phyloP scores from a whole-genome alignment of 1,140 invertebrate genomes.

The Ceratina japonica region DNA sequence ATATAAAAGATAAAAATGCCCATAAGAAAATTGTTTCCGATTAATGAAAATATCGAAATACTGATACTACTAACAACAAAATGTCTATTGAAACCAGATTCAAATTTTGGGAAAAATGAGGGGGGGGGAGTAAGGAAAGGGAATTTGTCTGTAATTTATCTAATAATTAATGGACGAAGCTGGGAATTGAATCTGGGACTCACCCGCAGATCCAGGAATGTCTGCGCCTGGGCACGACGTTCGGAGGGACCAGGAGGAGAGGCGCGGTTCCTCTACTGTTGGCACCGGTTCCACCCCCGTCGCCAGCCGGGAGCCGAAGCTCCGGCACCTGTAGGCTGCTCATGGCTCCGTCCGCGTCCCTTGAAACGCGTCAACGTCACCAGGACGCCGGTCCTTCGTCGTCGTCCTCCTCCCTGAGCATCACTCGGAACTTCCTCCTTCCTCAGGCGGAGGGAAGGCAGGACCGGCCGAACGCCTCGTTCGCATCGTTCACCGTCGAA shows the following conservation, averaged over 20 bases:
- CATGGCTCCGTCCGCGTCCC: slow-evolving; percentile 61
- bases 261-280: slow-evolving; percentile 67
- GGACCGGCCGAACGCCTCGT: neutral
- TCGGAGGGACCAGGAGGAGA: slow-evolving; percentile 74
- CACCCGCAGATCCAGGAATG: slow-evolving; percentile 79
- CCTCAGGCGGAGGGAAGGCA: too few relatives aligned
- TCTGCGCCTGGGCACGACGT: slow-evolving; percentile 74
- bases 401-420: slow-evolving; percentile 31
- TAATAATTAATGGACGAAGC: neutral
- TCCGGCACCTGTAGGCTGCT: slow-evolving; percentile 76
- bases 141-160: too few relatives aligned
- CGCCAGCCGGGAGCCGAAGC: slow-evolving; percentile 75
- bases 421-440: neutral
- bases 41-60: too few relatives aligned
- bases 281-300: slow-evolving; percentile 56
- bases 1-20: too few relatives aligned
- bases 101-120: too few relatives aligned
- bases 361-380: slow-evolving; percentile 52
- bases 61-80: too few relatives aligned
- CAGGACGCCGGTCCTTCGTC: slow-evolving; percentile 54
- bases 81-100: too few relatives aligned
- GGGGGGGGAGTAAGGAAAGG: too few relatives aligned
- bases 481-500: too few relatives aligned
- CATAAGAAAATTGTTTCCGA: too few relatives aligned
- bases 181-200: slow-evolving; percentile 53